Conservation (phyloP, 2,113 vertebrate species). For the Bujurquina vittata region DNA sequence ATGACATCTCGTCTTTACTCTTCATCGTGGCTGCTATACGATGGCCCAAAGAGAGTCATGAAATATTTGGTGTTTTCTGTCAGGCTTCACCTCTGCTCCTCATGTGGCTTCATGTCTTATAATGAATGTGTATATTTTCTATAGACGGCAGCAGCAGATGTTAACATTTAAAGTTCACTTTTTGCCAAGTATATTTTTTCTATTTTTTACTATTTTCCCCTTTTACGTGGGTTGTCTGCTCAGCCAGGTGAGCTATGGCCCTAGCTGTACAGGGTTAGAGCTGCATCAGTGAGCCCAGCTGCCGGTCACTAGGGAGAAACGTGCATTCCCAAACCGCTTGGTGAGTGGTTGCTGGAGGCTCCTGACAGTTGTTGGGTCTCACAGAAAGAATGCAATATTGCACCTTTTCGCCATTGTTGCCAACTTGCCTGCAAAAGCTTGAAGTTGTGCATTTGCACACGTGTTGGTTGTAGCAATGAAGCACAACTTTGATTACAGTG, state of each 20-base stretch:
- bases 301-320: too few species aligned
- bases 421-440: too few species aligned
- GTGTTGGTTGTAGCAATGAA: background rate
- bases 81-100: background rate
- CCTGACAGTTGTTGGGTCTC: background rate
- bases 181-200: background rate
- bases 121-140: background rate
- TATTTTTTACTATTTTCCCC: background rate
- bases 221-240: background rate
- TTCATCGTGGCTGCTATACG: background rate
- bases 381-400: background rate
- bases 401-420: too few species aligned
- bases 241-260: background rate
- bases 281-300: background rate
- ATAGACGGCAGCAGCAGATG: background rate
- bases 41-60: background rate
- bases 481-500: background rate
- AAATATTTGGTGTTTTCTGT: background rate
- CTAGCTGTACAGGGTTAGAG: background rate
- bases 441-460: background rate
- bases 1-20: background rate
- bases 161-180: background rate
- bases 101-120: background rate
- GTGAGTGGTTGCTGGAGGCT: background rate
- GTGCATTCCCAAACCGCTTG: too few species aligned